Base-by-base conservation (phyloP, 2,113 vertebrate species). In the Thryonomys swinderianus region DNA sequence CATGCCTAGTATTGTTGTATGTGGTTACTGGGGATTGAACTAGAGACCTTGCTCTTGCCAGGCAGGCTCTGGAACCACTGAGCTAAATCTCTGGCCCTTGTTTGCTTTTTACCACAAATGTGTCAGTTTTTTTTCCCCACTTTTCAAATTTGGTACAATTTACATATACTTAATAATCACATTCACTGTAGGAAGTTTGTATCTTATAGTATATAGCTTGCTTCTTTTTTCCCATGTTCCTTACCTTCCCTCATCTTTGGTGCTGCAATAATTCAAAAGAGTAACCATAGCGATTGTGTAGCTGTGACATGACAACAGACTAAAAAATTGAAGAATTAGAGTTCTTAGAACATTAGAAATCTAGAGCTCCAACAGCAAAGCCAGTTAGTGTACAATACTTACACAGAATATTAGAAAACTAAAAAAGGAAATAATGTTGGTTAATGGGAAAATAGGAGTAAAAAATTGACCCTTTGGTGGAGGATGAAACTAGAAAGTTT, bases 61-160 rank as follows among this genome's bases (percentile, higher is more conserved):
- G n/a, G n/a, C n/a, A n/a, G n/a, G n/a, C n/a, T n/a, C n/a, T n/a
- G n/a, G n/a, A n/a, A n/a, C n/a, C n/a, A n/a, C n/a, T n/a, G n/a
- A n/a, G n/a, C n/a, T n/a, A n/a, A n/a, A n/a, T n/a, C n/a, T n/a
- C n/a, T n/a, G n/a, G n/a, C n/a, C n/a, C n/a, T n/a, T n/a, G n/a
- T n/a, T n/a, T n/a, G n/a, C n/a, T 78, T 93, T 91, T 27, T 32
- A 85, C 30, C 40, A 79, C 13, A 82, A 81, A 76, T 89, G 74
- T 73, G 10, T 2, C 4, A 40, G 21, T 10, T 42, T 73, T 42
- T 42, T 73, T 66, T 13, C 6, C 23, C 25, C 23, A 42, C 37
- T 42, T 73, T 71, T 69, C 6, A 13, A 40, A 71, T n/a, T 73
- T 25, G 23, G 4, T 73, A 42, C 37, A 73, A 25, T 42, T 4